Evolutionary conservation across 2,888 invertebrate species (phyloP), one percentile per base, ranked within the genome.

Genomic region (Myopa tessellatipennis): DNA sequence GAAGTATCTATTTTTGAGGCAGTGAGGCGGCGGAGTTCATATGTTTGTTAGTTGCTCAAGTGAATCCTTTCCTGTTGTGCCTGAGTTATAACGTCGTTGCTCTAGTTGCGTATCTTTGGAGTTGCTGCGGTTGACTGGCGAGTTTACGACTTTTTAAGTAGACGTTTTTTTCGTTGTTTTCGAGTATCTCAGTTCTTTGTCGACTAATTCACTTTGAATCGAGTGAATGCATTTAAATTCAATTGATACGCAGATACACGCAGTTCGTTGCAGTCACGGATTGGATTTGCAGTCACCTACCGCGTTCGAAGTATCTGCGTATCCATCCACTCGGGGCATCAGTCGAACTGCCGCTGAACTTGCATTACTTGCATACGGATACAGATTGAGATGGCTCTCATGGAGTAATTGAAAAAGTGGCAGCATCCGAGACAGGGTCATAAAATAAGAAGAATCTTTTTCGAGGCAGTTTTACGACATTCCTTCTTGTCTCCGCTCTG

Each of bases 61-160:
- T 38, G 74, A 63, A 74, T 74, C 74, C 74, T 74, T 74, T 63
- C 50, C 52, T 36, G 45, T 65, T 74, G 52, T 34, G 58, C 72
- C 26, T 12, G 55, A 55, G 52, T 26, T 61, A 18, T 45, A 55
- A n/a, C 55, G 55, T n/a, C 55, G 55, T 3, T n/a, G 55, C 55
- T 55, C 55, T 12, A 70, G 50, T 50, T 70, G 70, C 36, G 12
- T 52, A 6, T n/a, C 69, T 69, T 18, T 45, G 50, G 45, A 52
- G 63, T 65, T 52, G 72, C 55, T 78, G 75, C 77, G 77, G 79
- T 77, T 77, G 65, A 34, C 34, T 18, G 4, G 12, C 38, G 75
- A 77, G 74, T 82, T 83, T 82, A 83, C 81, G 81, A 82, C 81
- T 82, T 83, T 82, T 83, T 81, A 82, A 82, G 81, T 81, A 81